phyloP scores from a whole-genome alignment of 2,113 vertebrate species.

The Pomatostomus ruficeps region DNA sequence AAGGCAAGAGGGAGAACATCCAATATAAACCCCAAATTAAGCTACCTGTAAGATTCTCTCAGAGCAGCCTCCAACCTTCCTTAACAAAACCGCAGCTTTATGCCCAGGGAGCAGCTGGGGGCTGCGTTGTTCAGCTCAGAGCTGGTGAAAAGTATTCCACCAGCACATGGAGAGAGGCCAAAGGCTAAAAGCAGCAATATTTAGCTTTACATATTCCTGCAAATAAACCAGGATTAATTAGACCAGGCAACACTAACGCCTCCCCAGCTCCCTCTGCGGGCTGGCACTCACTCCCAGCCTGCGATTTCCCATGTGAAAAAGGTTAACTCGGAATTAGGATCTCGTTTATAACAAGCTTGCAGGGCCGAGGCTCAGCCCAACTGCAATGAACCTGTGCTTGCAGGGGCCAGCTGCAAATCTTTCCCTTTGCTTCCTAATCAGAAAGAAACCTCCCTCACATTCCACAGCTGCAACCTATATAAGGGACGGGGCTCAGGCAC shows the following conservation, averaged over 20 bases:
- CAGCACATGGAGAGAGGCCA: accelerated
- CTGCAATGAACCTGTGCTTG: not conserved
- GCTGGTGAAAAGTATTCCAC: not conserved
- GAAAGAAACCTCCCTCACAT: not conserved
- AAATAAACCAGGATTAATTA: not conserved
- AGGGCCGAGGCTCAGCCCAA: not conserved
- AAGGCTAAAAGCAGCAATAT: not conserved
- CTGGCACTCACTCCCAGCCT: not conserved
- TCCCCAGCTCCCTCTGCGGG: constrained; percentile 15
- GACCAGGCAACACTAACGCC: no score
- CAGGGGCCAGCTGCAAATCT: constrained; percentile 31
- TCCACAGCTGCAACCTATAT: constrained; percentile 62
- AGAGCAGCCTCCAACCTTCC: not conserved
- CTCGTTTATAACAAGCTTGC: not conserved
- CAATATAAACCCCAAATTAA: not conserved
- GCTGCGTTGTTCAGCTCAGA: not conserved
- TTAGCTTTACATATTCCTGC: not conserved
- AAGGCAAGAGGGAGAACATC: not conserved
- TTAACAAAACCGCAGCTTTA: accelerated
- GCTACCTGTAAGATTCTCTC: not conserved
- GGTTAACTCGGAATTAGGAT: not conserved
- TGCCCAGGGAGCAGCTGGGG: accelerated
- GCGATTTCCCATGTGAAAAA: not conserved
- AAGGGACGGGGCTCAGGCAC: not conserved
- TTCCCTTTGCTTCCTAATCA: constrained; percentile 35